Evolutionary conservation across 2,113 vertebrate genomes (phyloP), one percentile per base, ranked within the genome.

Genomic region (Polypterus bichir): DNA sequence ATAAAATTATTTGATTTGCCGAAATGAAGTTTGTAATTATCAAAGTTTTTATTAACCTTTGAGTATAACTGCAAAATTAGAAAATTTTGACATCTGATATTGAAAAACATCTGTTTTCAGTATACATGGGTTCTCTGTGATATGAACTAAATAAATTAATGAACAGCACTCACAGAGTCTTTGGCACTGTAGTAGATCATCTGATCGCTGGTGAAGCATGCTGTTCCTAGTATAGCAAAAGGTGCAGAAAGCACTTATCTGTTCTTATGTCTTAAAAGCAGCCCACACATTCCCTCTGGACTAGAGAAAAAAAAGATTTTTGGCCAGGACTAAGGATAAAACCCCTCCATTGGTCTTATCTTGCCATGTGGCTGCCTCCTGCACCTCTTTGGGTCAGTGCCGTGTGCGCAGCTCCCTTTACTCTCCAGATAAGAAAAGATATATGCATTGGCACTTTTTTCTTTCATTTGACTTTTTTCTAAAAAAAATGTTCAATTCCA

Each of bases 381-480:
- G 59, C 10, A 48, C 57, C 48, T 52, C 49, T 58, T 65, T 55
- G 54, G 73, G 68, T 69, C 54, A 45, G 70, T 9, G 59, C 60
- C 52, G 53, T 65, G 71, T 76, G 71, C 75, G 67, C 71, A 66
- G 5, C 52, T 69, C 76, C 73, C 77, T 9, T 65, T 65, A 65
- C 45, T 48, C 58, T 44, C 5, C 71, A 72, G 82, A 83, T 85
- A 89, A 72, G 64, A 11, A 10, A 5, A 60, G 48, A 61, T 7
- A 63, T 67, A 83, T 83, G 81, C 84, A 83, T 81, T 69, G 68
- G 77, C 62, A 81, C 76, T 84, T 83, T 77, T 27, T 47, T 53
- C 44, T 46, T 62, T 1, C 3, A 44, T 51, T 5, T 3, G 3
- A 27, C 49, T 49, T 5, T 45, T 44, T 44, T 52, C 48, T 60